phyloP scores from a whole-genome alignment of 1,140 invertebrate genomes.

The Scaptomyza montana region DNA sequence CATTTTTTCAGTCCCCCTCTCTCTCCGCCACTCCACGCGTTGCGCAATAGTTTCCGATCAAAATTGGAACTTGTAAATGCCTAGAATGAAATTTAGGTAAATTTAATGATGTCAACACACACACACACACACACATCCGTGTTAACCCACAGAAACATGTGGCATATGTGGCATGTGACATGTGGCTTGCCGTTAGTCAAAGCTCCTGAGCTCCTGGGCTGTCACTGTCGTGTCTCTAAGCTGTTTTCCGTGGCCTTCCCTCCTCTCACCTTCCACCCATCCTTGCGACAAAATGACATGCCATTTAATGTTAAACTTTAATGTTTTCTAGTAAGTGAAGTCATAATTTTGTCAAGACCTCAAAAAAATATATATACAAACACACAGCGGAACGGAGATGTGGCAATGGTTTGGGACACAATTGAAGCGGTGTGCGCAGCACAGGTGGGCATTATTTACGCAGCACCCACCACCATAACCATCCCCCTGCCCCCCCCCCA shows the following conservation, averaged over 20 bases:
- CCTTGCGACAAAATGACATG: constrained; percentile 62
- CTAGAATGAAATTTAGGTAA: constrained; percentile 67
- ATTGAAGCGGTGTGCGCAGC: constrained; percentile 23
- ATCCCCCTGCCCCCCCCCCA: neutral
- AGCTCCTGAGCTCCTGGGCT: neutral
- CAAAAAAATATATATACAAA: neutral
- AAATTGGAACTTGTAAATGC: constrained; percentile 38
- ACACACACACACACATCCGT: constrained; percentile 25
- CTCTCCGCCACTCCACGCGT: neutral
- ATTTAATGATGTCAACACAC: constrained; percentile 65
- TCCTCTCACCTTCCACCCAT: neutral
- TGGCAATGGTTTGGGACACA: too few relatives aligned
- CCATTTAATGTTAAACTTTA: constrained; percentile 82
- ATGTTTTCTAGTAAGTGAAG: constrained; percentile 81
- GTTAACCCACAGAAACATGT: neutral
- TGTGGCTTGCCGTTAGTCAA: constrained; percentile 55
- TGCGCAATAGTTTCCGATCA: constrained; percentile 56
- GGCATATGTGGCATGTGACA: constrained; percentile 43
- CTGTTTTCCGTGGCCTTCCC: constrained; percentile 46
- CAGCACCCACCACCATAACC: neutral
- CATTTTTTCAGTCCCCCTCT: too few relatives aligned
- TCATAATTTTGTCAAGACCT: constrained; percentile 74
- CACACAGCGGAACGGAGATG: neutral
- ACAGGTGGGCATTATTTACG: constrained; percentile 61
- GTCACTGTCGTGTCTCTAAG: constrained; percentile 43